Evolutionary conservation across 2,888 invertebrate genomes (phyloP), one percentile per base, ranked within the genome.

Genomic region (Allolobophora icterica): DNA sequence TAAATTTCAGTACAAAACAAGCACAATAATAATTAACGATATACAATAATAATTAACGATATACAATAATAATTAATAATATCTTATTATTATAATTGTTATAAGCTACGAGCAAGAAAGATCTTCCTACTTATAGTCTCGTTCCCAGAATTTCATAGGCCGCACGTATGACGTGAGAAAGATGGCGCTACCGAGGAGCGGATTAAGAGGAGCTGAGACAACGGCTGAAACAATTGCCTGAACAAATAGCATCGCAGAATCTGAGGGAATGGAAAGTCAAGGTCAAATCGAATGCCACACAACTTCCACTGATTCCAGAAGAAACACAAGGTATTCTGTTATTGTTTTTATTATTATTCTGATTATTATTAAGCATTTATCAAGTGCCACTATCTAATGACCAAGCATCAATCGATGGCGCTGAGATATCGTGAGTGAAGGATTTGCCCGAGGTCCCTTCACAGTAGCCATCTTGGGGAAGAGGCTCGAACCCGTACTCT

Each of bases 111-210:
- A 13, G 52, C 13, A 42, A 42, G 42, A 42, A 42, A 42, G 42
- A 42, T 52, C 52, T 17, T 71, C 95, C 94, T 93, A 96, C 96
- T 99, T 99, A 95, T 99, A 99, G 95, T 99, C 99, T 87, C 98
- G 96, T 95, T 99, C 99, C 99, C 99, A 99, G 95, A 99, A 99
- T 96, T 99, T 99, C 1, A 99, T 97, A 0, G 99, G 99, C 1
- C 99, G 97, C n/a, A 99, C 98, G 95, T 99, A 99, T 0, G 99
- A 99, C 83, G 98, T 98, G 94, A 99, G 97, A 95, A 99, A 99
- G 95, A 99, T 99, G 92, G 99, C 99, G 95, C 99, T 99, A 84
- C 99, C 99, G 91, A 99, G 96, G 93, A 99, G 97, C 0, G 99
- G 99, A 95, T 99, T 99, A 89, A 99, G 96, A 0, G 99, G 99